Conservation (phyloP, 2,888 invertebrate genomes). For the Agrotis ipsilon region DNA sequence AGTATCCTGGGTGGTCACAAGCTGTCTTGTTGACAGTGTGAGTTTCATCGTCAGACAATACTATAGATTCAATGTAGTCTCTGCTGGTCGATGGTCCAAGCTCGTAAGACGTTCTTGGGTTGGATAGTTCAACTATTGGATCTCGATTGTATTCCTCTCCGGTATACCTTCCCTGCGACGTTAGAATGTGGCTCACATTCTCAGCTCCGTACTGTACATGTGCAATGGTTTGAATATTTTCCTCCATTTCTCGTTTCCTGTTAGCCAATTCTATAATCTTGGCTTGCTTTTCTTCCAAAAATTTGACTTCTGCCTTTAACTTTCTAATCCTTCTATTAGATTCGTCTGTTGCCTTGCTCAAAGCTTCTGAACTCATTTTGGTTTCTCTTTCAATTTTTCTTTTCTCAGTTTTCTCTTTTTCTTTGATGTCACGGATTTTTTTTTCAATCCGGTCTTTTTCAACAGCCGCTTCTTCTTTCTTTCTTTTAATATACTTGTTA, state of each 20-base stretch:
- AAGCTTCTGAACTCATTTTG: too few species aligned
- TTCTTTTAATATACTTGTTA: slow-evolving; percentile 7
- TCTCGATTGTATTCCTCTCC: too few species aligned
- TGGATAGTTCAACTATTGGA: background rate
- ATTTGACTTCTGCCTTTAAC: slow-evolving; percentile 22
- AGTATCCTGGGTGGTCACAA: too few species aligned
- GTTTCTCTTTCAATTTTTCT: background rate
- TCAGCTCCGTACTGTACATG: background rate
- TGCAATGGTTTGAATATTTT: slow-evolving; percentile 12
- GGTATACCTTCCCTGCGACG: slow-evolving; percentile 1
- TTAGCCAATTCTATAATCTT: background rate
- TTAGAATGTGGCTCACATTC: slow-evolving; percentile 9
- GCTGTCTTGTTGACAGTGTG: background rate
- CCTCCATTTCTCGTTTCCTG: slow-evolving; percentile 9
- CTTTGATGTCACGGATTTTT: slow-evolving; percentile 15
- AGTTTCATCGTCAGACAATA: slow-evolving; percentile 7
- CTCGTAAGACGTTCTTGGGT: background rate
- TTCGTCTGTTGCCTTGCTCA: background rate
- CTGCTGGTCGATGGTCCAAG: too few species aligned
- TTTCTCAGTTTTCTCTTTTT: background rate
- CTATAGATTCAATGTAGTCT: slow-evolving; percentile 18
- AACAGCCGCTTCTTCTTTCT: slow-evolving; percentile 8
- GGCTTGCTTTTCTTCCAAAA: background rate
- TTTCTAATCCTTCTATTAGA: slow-evolving; percentile 11
- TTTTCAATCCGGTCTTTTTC: background rate